These are phyloP conservation scores for Pherbina coryleti DNA, from an alignment of 2,888 invertebrate species.

Conservation along the genomic window DNA sequence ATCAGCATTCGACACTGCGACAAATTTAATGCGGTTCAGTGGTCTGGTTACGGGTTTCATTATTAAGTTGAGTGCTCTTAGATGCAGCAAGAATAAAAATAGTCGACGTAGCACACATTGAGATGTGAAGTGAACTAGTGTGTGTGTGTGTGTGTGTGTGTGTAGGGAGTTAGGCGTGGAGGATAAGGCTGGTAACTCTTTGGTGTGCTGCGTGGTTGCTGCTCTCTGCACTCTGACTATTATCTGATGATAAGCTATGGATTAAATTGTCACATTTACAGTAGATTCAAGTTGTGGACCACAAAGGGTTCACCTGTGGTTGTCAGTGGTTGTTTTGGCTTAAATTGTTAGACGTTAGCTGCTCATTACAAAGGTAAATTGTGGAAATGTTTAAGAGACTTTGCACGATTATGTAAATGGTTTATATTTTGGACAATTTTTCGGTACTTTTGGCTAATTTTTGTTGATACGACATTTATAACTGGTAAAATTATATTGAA, in stretches of 20 bases:
- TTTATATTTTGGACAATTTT: too few relatives aligned
- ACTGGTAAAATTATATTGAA: too few relatives aligned
- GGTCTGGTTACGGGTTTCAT: conserved; percentile 15
- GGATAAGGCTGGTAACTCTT: background rate
- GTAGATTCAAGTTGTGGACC: conserved; percentile 13
- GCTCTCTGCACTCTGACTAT: background rate
- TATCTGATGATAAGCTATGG: background rate
- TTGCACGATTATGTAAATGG: too few relatives aligned
- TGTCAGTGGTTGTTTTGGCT: too few relatives aligned
- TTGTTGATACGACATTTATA: too few relatives aligned
- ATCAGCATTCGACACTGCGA: conserved; percentile 21
- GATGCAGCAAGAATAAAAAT: conserved; percentile 12
- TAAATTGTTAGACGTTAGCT: too few relatives aligned
- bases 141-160: background rate
- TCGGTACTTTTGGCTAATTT: too few relatives aligned
- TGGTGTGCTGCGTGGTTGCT: background rate
- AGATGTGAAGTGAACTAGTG: background rate
- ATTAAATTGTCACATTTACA: conserved; percentile 24
- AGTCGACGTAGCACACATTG: background rate
- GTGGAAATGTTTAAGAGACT: too few relatives aligned
- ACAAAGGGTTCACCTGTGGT: background rate
- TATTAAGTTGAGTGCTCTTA: conserved; percentile 17
- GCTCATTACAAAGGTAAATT: too few relatives aligned
- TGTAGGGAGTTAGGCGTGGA: background rate
- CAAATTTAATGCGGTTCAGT: conserved; percentile 30